Percentiles rank a stretch among this genome's conserved stretches.
These are phyloP conservation scores for Sylvia borin DNA, from an alignment of 2,797 vertebrate species.

Conservation along the genomic window DNA sequence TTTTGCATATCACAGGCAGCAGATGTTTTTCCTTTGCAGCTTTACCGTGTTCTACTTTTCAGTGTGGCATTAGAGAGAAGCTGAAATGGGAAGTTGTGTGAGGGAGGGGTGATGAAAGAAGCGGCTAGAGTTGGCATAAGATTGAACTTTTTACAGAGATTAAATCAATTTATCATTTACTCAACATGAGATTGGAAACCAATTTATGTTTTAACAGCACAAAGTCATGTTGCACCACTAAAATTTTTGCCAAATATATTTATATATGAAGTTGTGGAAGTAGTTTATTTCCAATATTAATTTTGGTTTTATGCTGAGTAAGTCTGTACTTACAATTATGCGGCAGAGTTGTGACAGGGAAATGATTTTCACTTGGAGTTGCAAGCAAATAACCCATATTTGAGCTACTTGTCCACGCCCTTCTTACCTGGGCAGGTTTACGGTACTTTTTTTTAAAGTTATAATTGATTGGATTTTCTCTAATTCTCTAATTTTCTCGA, in stretches of 20 bases:
- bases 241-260: neutral
- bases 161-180: slow-evolving; percentile 13
- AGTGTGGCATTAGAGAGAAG: neutral
- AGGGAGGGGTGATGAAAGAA: slow-evolving; percentile 5
- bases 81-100: neutral
- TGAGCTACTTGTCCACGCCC: neutral
- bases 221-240: neutral
- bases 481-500: too few species aligned
- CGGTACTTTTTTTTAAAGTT: neutral
- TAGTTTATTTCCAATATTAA: neutral
- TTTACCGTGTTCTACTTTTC: neutral
- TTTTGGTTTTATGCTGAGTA: neutral
- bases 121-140: neutral
- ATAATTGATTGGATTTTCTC: neutral
- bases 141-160: neutral
- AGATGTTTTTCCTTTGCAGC: slow-evolving; percentile 36
- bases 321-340: neutral
- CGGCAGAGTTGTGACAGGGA: neutral
- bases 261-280: neutral
- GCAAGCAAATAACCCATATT: neutral
- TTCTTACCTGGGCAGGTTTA: neutral
- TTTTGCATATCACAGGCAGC: slow-evolving; percentile 32
- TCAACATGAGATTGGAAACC: neutral
- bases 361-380: neutral
- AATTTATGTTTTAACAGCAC: neutral